Evolutionary conservation across 23 tunicate species (phyloP), one percentile per base, ranked within the genome.

Genomic region (Botrylloides violaceus): DNA sequence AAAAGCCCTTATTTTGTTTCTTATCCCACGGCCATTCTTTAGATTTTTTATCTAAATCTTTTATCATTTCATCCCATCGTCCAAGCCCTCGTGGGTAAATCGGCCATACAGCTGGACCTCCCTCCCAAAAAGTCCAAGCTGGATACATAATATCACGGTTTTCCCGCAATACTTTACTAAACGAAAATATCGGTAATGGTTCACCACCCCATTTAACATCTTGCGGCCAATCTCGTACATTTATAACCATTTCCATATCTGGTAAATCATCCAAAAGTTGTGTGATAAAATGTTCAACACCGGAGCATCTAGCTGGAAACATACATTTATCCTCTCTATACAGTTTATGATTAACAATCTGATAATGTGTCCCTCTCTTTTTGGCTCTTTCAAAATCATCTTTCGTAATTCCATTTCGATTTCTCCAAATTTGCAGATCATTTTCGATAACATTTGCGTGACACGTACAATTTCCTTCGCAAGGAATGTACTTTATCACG

Each of bases 121-220:
- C 97, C 66, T 83, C 59, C 97, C 97, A 90, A 79, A 90, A 90
- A 2, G 97, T 90, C 97, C 97, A 90, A 23, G 97, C 97, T 5
- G 97, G 97, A 79, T 90, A 90, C 90, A 90, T 79, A 3, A 90
- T 83, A 66, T 90, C 97, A 59, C 81, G 70, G 38, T 90, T 76
- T 36, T 58, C 58, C 36, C 25, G 25, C 35, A 78, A 85, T 56
- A 71, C 97, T 79, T 90, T 90, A 48, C 97, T 90, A 35, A 90
- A 90, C 2, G 97, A 90, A 36, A 90, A 71, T 7, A 90, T 71
- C 0, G 97, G 97, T 39, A 66, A 9, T 3, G 88, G 97, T 19
- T 65, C 36, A 23, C 66, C 21, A 21, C 37, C 58, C 24, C 66
- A 64, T 38, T 75, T 83, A 48, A 64, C 61, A 4, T 80, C 62